Base-by-base conservation (phyloP, 2,113 vertebrate genomes). In the Piaya cayana region DNA sequence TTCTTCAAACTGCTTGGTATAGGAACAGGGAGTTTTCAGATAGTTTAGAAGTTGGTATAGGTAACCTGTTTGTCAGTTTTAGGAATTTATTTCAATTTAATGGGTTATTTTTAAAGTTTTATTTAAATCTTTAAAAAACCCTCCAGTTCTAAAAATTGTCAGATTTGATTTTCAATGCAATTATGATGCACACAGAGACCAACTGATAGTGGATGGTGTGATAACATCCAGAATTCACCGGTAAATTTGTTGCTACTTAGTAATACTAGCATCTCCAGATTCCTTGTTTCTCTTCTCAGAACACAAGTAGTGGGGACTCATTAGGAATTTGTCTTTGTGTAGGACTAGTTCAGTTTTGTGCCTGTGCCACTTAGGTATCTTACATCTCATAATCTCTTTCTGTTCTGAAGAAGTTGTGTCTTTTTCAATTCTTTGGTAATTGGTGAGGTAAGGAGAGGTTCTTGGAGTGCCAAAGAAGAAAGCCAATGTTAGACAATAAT, bases 101-200 rank as follows among this genome's bases (percentile, higher is more conserved):
- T 2, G 0, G n/a, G 8, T 19, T n/a, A 1, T 53, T 64, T 71
- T 53, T 36, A 15, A 20, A 1, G 32, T 74, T 37, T 52, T 45
- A 1, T 63, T 17, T 37, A 22, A 30, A 3, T 4, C 37, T 13
- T 21, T 8, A 19, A 58, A 59, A 20, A 53, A 6, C 8, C 16
- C 8, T 74, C 12, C 15, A 62, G 26, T 42, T 88, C 71, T 58
- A 53, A 84, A 75, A 74, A 79, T 52, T 52, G 20, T 52, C 55
- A 9, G 8, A 1, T 13, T 63, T 84, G 32, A 30, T 79, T 75
- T 70, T 65, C 42, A 65, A 64, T 49, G 30, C 1, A 9, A 3
- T 39, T 74, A 5, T 50, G 25, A 42, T 68, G 32, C 65, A 16
- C 20, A 20, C 8, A 47, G 59, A 29, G 12, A 21, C 25, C 23